A percentile compares a stretch with the other conserved stretches of the same genome.
Evolutionary conservation across 1,140 invertebrate genomes (phyloP).

Genomic region (Orussus abietinus): DNA sequence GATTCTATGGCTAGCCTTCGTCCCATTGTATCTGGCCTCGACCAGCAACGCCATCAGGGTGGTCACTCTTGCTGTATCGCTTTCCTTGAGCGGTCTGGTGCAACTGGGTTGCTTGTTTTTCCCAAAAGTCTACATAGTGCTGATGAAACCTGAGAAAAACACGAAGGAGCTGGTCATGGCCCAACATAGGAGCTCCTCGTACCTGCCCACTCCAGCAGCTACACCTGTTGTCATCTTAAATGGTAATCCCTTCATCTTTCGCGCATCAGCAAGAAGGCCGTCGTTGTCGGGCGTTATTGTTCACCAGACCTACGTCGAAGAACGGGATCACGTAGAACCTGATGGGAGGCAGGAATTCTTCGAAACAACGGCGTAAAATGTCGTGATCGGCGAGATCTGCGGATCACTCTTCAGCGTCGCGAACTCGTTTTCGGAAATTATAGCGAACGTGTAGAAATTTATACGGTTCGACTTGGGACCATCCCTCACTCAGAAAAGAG

Average conservation of each 20-base stretch:
- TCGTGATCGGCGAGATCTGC: too few species aligned
- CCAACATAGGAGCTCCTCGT: slow-evolving; percentile 37
- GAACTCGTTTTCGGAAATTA: too few species aligned
- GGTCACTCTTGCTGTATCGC: slow-evolving; percentile 56
- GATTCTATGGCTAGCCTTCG: slow-evolving; percentile 73
- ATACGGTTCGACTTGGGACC: too few species aligned
- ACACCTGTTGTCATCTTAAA: slow-evolving; percentile 26
- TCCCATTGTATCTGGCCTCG: slow-evolving; percentile 59
- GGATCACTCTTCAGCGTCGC: too few species aligned
- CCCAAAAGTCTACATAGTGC: slow-evolving; percentile 63
- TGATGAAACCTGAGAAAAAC: slow-evolving; percentile 67
- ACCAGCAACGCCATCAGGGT: slow-evolving; percentile 56
- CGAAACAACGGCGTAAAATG: too few species aligned
- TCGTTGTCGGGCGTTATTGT: too few species aligned
- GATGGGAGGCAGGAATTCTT: too few species aligned
- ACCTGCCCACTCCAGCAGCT: slow-evolving; percentile 23
- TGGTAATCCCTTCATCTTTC: slow-evolving; percentile 24
- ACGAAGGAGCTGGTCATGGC: slow-evolving; percentile 61
- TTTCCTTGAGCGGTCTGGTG: slow-evolving; percentile 55
- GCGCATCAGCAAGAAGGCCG: slow-evolving; percentile 12
- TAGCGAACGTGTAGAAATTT: too few species aligned
- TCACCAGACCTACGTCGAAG: too few species aligned
- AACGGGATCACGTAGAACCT: too few species aligned
- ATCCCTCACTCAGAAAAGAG: too few species aligned
- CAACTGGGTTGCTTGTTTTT: slow-evolving; percentile 59